Conservation (phyloP, 2,113 vertebrate genomes). For the Tupaia tana region DNA sequence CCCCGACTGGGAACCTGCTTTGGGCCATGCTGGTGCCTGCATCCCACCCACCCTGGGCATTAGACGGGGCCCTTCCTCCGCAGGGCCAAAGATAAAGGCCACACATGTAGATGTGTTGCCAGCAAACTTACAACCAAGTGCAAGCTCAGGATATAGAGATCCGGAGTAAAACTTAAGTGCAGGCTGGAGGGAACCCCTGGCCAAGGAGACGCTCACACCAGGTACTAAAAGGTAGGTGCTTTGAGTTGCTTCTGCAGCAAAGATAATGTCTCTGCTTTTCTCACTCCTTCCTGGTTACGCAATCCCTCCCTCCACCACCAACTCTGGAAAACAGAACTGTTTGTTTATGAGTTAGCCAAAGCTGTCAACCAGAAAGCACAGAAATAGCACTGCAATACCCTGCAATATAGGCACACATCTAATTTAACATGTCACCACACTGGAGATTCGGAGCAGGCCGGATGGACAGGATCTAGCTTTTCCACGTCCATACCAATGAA, state of each 20-base stretch:
- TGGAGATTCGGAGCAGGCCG: background rate
- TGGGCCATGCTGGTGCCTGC: background rate
- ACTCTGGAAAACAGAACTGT: slow-evolving; percentile 59
- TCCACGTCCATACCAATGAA: background rate
- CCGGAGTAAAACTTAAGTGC: background rate
- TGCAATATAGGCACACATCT: slow-evolving; percentile 9
- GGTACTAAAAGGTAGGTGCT: background rate
- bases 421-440: slow-evolving; percentile 21
- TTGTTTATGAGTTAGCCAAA: slow-evolving; percentile 41
- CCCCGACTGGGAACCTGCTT: background rate
- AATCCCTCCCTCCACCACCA: slow-evolving; percentile 51
- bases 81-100: background rate
- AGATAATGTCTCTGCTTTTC: slow-evolving; percentile 9
- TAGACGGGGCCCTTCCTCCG: background rate
- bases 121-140: background rate
- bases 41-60: background rate
- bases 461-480: background rate
- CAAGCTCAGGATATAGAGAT: background rate
- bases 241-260: background rate
- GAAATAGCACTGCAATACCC: slow-evolving; percentile 27
- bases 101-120: background rate
- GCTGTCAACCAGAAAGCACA: slow-evolving; percentile 51
- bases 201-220: background rate
- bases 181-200: background rate
- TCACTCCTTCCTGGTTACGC: background rate